Percentiles rank a stretch among this genome's conserved stretches.
phyloP scores from a whole-genome alignment of 2,888 invertebrate species.

The Lasius platythorax region DNA sequence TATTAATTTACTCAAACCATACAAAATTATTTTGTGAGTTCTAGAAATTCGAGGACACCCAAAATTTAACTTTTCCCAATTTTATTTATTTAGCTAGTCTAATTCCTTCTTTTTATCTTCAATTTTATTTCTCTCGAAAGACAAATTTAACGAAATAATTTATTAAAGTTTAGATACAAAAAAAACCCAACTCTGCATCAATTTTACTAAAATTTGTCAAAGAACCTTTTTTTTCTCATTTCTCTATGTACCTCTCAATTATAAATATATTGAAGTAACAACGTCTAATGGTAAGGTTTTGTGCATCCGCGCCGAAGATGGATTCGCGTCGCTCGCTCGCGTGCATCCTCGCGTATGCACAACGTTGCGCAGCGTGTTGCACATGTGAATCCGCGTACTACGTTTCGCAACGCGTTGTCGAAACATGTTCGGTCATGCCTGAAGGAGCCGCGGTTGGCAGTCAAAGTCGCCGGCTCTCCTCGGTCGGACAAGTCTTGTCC shows the following conservation, averaged over 20 bases:
- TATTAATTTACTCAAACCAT: not conserved
- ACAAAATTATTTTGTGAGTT: too few relatives aligned
- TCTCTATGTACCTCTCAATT: not conserved
- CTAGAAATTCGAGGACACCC: too few relatives aligned
- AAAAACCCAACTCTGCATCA: not conserved
- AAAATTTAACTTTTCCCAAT: too few relatives aligned
- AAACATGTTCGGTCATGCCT: slow-evolving; percentile 56
- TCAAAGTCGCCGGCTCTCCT: slow-evolving; percentile 35
- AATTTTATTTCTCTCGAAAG: not conserved
- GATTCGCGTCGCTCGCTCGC: slow-evolving; percentile 6
- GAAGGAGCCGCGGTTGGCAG: slow-evolving; percentile 6
- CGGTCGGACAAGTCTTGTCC: slow-evolving; percentile 46
- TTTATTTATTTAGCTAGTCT: too few relatives aligned
- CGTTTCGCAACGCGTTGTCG: slow-evolving; percentile 61
- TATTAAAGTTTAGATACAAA: not conserved
- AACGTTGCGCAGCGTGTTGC: slow-evolving; percentile 51
- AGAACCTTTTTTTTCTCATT: not conserved
- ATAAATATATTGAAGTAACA: not conserved
- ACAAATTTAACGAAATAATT: not conserved
- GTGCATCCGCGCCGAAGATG: not conserved
- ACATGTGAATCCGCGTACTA: slow-evolving; percentile 50
- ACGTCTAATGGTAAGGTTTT: not conserved
- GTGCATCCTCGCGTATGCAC: slow-evolving; percentile 19
- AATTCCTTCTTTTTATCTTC: not conserved
- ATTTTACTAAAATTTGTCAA: not conserved